Evolutionary conservation across 2,113 vertebrate genomes (phyloP).

Genomic region (Addax nasomaculatus): DNA sequence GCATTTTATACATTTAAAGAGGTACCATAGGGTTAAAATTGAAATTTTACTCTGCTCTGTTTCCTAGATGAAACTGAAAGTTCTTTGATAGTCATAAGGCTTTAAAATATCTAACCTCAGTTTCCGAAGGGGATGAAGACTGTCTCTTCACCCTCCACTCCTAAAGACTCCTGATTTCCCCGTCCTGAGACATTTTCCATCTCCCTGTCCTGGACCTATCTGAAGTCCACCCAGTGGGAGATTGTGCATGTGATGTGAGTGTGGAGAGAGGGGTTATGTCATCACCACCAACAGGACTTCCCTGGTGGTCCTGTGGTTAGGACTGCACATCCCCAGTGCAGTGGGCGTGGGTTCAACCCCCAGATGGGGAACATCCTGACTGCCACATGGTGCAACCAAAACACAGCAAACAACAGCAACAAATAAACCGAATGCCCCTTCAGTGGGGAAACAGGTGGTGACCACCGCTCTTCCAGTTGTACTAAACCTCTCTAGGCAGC

Average conservation of each 20-base stretch:
- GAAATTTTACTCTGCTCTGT: neutral
- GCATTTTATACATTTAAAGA: neutral
- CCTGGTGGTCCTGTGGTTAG: neutral
- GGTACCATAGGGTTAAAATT: neutral
- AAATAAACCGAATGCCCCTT: neutral
- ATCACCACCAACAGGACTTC: neutral
- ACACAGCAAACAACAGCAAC: neutral
- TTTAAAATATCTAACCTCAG: neutral
- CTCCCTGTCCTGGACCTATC: neutral
- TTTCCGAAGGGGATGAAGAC: neutral
- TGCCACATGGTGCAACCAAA: neutral
- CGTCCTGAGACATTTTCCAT: neutral
- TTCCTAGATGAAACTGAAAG: neutral
- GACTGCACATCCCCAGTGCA: neutral
- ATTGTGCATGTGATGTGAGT: too few species aligned
- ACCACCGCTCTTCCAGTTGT: accelerated
- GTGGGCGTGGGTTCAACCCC: neutral
- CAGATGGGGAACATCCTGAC: neutral
- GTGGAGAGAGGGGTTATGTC: too few species aligned
- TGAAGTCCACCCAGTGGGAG: neutral
- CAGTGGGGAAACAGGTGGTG: neutral
- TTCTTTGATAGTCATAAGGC: neutral
- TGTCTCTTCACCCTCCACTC: neutral
- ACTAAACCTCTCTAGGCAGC: neutral
- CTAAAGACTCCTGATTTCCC: neutral